A percentile compares a stretch with the other conserved stretches of the same genome.
Conservation (phyloP, 1,140 invertebrate species). For the Charaxes varanes region DNA sequence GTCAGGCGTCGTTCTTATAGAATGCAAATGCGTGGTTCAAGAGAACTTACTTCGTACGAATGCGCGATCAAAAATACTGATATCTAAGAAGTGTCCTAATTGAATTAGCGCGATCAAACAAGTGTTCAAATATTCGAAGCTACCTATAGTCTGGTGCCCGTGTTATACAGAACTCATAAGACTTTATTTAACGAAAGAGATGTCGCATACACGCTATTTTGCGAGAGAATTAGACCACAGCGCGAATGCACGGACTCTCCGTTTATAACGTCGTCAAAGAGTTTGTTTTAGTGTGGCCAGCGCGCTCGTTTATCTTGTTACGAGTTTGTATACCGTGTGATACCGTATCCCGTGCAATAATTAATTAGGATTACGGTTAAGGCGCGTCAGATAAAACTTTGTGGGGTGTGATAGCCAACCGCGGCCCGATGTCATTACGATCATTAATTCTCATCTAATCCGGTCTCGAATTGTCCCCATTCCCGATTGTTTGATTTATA, state of each 20-base stretch:
- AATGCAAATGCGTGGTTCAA: too few relatives aligned
- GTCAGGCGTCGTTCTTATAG: too few relatives aligned
- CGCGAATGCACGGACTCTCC: slow-evolving; percentile 6
- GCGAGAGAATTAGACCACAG: slow-evolving; percentile 7
- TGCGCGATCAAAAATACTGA: too few relatives aligned
- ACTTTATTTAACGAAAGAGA: slow-evolving; percentile 24
- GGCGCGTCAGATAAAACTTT: slow-evolving; percentile 56
- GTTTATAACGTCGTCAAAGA: slow-evolving; percentile 16
- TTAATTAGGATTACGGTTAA: slow-evolving; percentile 62
- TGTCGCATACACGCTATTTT: slow-evolving; percentile 24
- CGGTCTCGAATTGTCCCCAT: slow-evolving; percentile 33
- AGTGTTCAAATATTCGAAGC: too few relatives aligned
- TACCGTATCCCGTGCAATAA: slow-evolving; percentile 47
- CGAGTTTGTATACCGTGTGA: slow-evolving; percentile 36
- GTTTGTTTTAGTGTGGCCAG: slow-evolving; percentile 12
- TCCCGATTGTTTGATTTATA: slow-evolving; percentile 25
- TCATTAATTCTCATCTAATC: slow-evolving; percentile 48
- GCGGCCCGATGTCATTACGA: slow-evolving; percentile 45
- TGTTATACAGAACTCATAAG: slow-evolving; percentile 20
- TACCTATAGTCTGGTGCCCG: too few relatives aligned
- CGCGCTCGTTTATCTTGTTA: slow-evolving; percentile 24
- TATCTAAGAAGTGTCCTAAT: too few relatives aligned
- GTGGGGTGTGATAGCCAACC: slow-evolving; percentile 31
- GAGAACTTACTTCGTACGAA: too few relatives aligned
- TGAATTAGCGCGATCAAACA: too few relatives aligned